phyloP scores from a whole-genome alignment of 2,888 invertebrate genomes.

The Proisotoma minuta region DNA sequence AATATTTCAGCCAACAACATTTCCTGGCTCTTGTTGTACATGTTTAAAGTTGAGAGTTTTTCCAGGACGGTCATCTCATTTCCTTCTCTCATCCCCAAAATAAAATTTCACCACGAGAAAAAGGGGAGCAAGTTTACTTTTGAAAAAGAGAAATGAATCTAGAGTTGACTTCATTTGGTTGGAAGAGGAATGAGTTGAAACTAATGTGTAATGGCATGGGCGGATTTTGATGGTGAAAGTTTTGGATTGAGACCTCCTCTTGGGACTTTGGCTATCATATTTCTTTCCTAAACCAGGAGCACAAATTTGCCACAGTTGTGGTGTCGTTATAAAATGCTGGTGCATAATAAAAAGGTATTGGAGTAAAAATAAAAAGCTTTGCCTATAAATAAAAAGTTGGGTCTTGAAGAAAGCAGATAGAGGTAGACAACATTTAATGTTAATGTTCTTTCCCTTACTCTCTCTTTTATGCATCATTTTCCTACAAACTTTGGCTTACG shows the following conservation, averaged over 20 bases:
- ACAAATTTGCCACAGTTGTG: neutral
- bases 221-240: constrained; percentile 15
- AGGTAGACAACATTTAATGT: neutral
- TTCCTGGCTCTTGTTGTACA: neutral
- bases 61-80: neutral
- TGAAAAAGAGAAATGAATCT: neutral
- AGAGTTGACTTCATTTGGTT: constrained; percentile 2
- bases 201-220: constrained; percentile 16
- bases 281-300: neutral
- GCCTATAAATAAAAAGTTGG: neutral
- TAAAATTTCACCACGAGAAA: neutral
- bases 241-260: constrained; percentile 12
- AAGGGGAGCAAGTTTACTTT: too few relatives aligned
- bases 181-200: constrained; percentile 6
- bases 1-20: neutral
- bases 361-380: constrained; percentile 4
- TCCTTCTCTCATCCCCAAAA: neutral
- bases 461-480: constrained; percentile 1
- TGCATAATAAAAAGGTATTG: neutral
- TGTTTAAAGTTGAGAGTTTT: neutral
- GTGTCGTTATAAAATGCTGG: neutral
- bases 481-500: neutral
- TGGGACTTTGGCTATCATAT: constrained; percentile 2
- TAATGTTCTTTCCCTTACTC: constrained; percentile 1
- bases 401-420: neutral